Conservation (phyloP, 2,888 invertebrate genomes). For the Lacanobia oleracea region DNA sequence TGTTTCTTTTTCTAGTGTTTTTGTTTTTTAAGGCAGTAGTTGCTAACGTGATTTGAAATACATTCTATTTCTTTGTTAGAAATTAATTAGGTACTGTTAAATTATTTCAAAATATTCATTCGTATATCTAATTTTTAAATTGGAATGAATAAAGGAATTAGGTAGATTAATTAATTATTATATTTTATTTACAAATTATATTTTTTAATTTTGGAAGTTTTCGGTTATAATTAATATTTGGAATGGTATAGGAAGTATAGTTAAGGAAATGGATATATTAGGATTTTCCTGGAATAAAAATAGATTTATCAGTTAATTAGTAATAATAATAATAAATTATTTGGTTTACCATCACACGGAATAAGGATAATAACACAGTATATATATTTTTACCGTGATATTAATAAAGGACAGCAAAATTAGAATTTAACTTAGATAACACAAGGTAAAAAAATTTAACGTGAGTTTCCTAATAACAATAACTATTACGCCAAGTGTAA, state of each 20-base stretch:
- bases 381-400: too few relatives aligned
- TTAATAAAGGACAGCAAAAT: too few relatives aligned
- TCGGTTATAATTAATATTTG: constrained; percentile 46
- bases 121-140: constrained; percentile 41
- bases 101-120: constrained; percentile 37
- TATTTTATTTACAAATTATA: constrained; percentile 26
- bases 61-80: constrained; percentile 12
- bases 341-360: neutral
- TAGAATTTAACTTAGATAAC: too few relatives aligned
- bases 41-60: neutral
- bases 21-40: constrained; percentile 12
- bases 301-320: neutral
- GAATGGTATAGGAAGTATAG: constrained; percentile 62
- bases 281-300: constrained; percentile 63
- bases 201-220: constrained; percentile 38
- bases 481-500: too few relatives aligned
- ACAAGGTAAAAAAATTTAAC: too few relatives aligned
- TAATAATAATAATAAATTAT: neutral
- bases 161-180: constrained; percentile 19
- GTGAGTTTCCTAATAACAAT: too few relatives aligned
- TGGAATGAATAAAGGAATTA: constrained; percentile 61
- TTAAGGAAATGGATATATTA: constrained; percentile 73
- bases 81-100: constrained; percentile 30
- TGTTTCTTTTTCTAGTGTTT: neutral
- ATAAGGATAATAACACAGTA: too few relatives aligned